Evolutionary conservation across 2,888 invertebrate genomes (phyloP).

Genomic region (Aspidiotus rigidus): DNA sequence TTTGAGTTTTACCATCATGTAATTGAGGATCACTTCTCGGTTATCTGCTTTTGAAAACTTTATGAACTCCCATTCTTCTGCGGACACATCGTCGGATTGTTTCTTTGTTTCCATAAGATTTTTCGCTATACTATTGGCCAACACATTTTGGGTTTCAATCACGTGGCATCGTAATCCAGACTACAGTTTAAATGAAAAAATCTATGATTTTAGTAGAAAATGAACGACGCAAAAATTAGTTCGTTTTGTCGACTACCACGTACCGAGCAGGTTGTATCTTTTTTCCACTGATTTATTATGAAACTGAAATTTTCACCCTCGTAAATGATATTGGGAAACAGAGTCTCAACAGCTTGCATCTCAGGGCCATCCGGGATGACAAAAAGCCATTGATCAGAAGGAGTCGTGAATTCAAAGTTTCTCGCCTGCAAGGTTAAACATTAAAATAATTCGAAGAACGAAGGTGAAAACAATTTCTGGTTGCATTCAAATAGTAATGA

Average conservation of each 20-base stretch:
- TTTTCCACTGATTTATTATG: conserved; percentile 56
- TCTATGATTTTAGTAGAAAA: too few relatives aligned
- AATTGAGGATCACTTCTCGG: conserved; percentile 53
- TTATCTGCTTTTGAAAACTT: conserved; percentile 60
- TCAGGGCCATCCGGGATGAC: conserved; percentile 55
- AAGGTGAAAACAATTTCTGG: too few relatives aligned
- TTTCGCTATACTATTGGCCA: conserved; percentile 59
- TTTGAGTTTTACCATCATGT: conserved; percentile 52
- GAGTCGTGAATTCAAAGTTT: conserved; percentile 47
- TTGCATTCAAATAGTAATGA: too few relatives aligned
- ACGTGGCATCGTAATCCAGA: conserved; percentile 57
- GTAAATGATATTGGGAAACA: conserved; percentile 51
- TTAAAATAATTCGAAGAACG: neutral
- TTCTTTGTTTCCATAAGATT: conserved; percentile 62
- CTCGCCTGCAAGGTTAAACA: conserved; percentile 49
- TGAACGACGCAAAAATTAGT: too few relatives aligned
- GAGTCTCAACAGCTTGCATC: conserved; percentile 48
- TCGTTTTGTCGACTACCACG: neutral
- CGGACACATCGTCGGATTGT: conserved; percentile 63
- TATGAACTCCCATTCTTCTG: conserved; percentile 77
- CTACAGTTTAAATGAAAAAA: neutral
- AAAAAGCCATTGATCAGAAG: conserved; percentile 73
- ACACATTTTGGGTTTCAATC: conserved; percentile 56
- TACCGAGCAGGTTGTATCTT: conserved; percentile 45
- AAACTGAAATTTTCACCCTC: conserved; percentile 78